These are phyloP conservation scores for Xylocopa sonorina DNA, from an alignment of 1,140 invertebrate genomes.

Conservation along the genomic window DNA sequence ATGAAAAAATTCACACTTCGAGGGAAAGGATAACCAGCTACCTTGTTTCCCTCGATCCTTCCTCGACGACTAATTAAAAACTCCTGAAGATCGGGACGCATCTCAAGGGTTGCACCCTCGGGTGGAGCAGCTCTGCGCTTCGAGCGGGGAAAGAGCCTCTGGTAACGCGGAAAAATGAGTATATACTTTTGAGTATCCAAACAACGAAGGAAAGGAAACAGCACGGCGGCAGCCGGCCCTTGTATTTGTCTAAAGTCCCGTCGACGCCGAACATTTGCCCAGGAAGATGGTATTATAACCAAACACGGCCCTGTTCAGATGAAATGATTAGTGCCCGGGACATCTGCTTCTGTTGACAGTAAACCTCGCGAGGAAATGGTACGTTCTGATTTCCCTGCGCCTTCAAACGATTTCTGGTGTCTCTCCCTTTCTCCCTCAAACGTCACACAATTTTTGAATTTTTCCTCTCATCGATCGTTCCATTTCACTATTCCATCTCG, in stretches of 20 bases:
- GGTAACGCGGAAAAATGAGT: constrained; percentile 23
- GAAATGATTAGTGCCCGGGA: constrained; percentile 43
- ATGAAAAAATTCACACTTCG: too few relatives aligned
- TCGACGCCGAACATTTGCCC: constrained; percentile 72
- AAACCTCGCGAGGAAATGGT: constrained; percentile 27
- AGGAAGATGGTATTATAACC: constrained; percentile 66
- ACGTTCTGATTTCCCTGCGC: neutral
- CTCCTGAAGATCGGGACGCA: neutral
- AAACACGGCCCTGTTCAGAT: constrained; percentile 53
- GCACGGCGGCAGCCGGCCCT: constrained; percentile 67
- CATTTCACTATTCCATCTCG: too few relatives aligned
- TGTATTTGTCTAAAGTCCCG: constrained; percentile 72
- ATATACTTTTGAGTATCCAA: constrained; percentile 59
- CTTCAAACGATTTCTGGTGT: neutral
- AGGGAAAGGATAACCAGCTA: too few relatives aligned
- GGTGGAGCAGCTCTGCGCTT: too few relatives aligned
- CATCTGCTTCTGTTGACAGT: constrained; percentile 56
- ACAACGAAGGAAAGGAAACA: constrained; percentile 68
- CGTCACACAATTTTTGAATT: too few relatives aligned
- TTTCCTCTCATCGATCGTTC: too few relatives aligned
- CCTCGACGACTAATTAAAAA: too few relatives aligned
- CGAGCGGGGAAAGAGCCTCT: too few relatives aligned
- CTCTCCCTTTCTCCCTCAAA: too few relatives aligned
- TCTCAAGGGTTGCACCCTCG: neutral
- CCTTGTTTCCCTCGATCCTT: neutral